Conservation (phyloP, 2,797 vertebrate genomes). For the Betta splendens region DNA sequence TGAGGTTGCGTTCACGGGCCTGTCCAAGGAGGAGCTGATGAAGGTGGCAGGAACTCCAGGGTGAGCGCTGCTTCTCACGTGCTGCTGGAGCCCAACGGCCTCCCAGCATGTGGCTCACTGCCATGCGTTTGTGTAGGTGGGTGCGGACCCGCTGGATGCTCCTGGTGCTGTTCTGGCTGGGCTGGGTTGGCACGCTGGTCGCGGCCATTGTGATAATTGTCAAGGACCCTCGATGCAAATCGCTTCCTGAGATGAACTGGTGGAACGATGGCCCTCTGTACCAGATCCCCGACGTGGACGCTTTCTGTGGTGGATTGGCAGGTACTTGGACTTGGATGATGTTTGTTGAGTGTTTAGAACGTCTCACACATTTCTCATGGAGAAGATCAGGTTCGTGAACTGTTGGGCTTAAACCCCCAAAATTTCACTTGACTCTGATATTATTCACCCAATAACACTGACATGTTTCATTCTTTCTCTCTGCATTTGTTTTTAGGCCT, state of each 20-base stretch:
- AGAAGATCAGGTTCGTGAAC: too few relatives aligned
- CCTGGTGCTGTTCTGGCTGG: conserved; percentile 91
- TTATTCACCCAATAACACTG: too few relatives aligned
- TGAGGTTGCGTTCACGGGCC: conserved; percentile 86
- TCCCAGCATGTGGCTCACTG: too few relatives aligned
- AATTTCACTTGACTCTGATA: too few relatives aligned
- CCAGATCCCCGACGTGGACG: conserved; percentile 77
- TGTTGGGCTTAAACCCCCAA: too few relatives aligned
- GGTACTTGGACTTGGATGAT: conserved; percentile 79
- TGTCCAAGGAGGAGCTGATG: conserved; percentile 91
- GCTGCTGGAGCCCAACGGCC: too few relatives aligned
- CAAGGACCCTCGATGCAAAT: conserved; percentile 88
- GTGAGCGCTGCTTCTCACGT: conserved; percentile 63
- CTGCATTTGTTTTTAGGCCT: conserved; percentile 70
- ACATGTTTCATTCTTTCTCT: too few relatives aligned
- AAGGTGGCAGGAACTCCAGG: conserved; percentile 86
- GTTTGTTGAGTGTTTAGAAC: not conserved
- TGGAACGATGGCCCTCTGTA: conserved; percentile 90
- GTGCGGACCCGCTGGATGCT: conserved; percentile 87
- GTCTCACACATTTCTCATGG: too few relatives aligned
- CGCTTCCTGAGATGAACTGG: conserved; percentile 86
- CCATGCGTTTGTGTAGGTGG: conserved; percentile 80
- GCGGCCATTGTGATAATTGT: conserved; percentile 91
- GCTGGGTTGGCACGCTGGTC: conserved; percentile 92
- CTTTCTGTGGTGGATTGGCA: conserved; percentile 71